Percentiles rank a stretch among this genome's conserved stretches.
Conservation (phyloP, 2,113 vertebrate genomes). For the Ictalurus furcatus region DNA sequence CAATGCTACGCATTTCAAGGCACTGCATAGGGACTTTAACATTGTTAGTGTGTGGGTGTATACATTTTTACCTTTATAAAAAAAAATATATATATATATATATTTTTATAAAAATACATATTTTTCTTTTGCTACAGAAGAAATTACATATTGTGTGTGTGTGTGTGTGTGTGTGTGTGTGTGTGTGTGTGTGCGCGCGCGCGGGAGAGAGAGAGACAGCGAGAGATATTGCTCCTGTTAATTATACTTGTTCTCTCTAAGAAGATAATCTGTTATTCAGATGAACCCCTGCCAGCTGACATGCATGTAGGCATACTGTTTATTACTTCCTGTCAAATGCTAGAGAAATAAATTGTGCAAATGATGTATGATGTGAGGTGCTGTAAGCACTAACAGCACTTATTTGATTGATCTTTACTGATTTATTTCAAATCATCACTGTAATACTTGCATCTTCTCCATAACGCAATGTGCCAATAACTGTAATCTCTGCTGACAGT, state of each 20-base stretch:
- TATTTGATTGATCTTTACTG: neutral
- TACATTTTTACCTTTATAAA: neutral
- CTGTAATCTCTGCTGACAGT: neutral
- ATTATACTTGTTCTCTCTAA: neutral
- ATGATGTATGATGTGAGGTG: neutral
- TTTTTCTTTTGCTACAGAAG: neutral
- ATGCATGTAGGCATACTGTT: neutral
- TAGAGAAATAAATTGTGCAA: neutral
- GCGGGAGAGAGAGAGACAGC: too few relatives aligned
- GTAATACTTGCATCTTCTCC: neutral
- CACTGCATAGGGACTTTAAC: neutral
- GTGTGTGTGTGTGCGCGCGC: neutral
- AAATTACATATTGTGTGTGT: neutral
- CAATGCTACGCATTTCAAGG: too few relatives aligned
- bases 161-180: neutral
- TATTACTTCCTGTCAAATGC: conserved; percentile 7
- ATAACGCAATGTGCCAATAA: neutral
- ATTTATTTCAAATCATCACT: neutral
- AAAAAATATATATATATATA: neutral
- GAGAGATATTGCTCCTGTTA: neutral
- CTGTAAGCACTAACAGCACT: neutral
- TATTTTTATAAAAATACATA: neutral
- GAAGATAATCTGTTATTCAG: neutral
- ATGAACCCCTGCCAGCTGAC: neutral
- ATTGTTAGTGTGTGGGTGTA: neutral